These are phyloP conservation scores for Parazoanthus atlanticus DNA, from an alignment of 92 coral and sea anemone genomes.

Conservation along the genomic window DNA sequence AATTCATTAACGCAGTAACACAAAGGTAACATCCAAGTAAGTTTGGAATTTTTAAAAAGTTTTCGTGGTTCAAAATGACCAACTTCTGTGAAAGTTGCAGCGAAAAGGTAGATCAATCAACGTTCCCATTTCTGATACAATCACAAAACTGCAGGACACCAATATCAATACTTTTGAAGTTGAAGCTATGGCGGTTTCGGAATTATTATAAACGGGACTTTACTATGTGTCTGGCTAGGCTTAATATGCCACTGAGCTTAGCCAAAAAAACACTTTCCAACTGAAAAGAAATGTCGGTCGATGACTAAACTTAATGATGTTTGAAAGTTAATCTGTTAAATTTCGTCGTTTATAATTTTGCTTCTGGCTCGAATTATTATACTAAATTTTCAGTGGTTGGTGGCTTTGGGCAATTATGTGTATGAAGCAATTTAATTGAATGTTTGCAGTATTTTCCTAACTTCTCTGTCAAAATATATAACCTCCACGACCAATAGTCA, in stretches of 20 bases:
- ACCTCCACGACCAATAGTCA: background rate
- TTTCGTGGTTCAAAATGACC: background rate
- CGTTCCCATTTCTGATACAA: background rate
- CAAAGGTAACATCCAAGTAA: background rate
- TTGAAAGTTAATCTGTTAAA: background rate
- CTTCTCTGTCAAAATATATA: background rate
- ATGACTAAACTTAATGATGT: background rate
- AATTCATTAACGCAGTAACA: background rate
- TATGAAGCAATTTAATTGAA: background rate
- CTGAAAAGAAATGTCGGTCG: background rate
- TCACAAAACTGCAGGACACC: background rate
- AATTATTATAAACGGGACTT: background rate
- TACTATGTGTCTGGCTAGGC: background rate
- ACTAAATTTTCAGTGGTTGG: background rate
- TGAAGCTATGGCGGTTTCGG: background rate
- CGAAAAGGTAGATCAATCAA: background rate
- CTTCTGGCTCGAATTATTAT: background rate
- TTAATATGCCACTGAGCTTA: background rate
- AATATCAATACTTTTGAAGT: background rate
- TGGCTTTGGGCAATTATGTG: conserved; percentile 15
- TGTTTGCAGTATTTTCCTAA: conserved; percentile 11
- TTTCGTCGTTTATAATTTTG: background rate
- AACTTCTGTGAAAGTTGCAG: background rate
- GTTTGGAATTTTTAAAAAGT: background rate
- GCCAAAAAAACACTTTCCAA: background rate